These are phyloP conservation scores for Melitaea cinxia DNA, from an alignment of 1,140 invertebrate species.

Conservation along the genomic window DNA sequence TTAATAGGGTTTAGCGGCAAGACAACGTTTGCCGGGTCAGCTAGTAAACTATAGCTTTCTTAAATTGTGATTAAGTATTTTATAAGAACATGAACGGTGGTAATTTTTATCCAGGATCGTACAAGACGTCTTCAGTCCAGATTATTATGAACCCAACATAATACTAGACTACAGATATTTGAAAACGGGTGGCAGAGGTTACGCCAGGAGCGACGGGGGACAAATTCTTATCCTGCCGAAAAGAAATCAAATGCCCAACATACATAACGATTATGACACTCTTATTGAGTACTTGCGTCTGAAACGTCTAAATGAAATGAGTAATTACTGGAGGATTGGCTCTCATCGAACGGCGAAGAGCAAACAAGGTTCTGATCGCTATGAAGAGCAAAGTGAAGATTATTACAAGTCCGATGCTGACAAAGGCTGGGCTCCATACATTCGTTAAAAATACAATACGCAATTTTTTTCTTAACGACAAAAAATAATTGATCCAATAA, in stretches of 20 bases:
- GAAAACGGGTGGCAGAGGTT: conserved; percentile 62
- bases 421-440: conserved; percentile 9
- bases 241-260: conserved; percentile 26
- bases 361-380: conserved; percentile 7
- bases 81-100: not conserved
- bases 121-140: conserved; percentile 56
- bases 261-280: conserved; percentile 49
- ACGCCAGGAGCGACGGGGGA: conserved; percentile 56
- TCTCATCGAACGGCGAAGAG: conserved; percentile 9
- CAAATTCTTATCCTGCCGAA: conserved; percentile 64
- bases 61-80: not conserved
- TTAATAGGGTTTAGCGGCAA: too few relatives aligned
- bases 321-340: conserved; percentile 7
- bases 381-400: conserved; percentile 3
- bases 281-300: conserved; percentile 57
- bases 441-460: not conserved
- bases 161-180: conserved; percentile 67
- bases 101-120: conserved; percentile 53
- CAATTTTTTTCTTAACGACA: too few relatives aligned
- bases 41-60: too few relatives aligned
- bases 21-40: too few relatives aligned
- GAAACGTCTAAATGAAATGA: conserved; percentile 44
- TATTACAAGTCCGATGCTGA: not conserved
- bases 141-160: conserved; percentile 58
- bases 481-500: too few relatives aligned